Evolutionary conservation across 2,888 invertebrate genomes (phyloP).

Genomic region (Adelognathus sp.): DNA sequence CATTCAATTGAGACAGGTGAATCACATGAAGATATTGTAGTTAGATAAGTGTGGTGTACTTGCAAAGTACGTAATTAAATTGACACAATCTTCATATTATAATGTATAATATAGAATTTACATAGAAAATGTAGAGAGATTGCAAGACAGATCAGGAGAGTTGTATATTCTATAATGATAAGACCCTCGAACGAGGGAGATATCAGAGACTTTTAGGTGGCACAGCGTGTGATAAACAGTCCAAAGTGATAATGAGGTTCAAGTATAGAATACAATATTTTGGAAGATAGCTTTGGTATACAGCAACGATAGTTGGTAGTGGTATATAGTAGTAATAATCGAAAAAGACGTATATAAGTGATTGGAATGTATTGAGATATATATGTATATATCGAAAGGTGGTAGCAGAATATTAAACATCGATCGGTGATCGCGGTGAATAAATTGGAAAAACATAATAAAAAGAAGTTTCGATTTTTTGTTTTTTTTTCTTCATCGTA

Average conservation of each 20-base stretch:
- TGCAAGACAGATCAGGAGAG: slow-evolving; percentile 29
- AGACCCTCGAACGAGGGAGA: slow-evolving; percentile 51
- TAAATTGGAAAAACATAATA: slow-evolving; percentile 12
- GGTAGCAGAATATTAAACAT: slow-evolving; percentile 74
- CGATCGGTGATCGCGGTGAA: slow-evolving; percentile 65
- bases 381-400: slow-evolving; percentile 60
- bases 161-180: slow-evolving; percentile 29
- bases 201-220: slow-evolving; percentile 58
- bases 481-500: slow-evolving; percentile 12
- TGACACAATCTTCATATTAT: slow-evolving; percentile 36
- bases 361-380: slow-evolving; percentile 47
- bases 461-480: not conserved
- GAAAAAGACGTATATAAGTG: slow-evolving; percentile 52
- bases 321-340: slow-evolving; percentile 57
- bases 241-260: slow-evolving; percentile 59
- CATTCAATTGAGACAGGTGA: slow-evolving; percentile 47
- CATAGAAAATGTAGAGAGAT: slow-evolving; percentile 52
- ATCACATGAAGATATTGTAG: slow-evolving; percentile 51
- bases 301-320: slow-evolving; percentile 52
- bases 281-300: slow-evolving; percentile 52
- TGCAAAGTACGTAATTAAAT: slow-evolving; percentile 22
- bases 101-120: slow-evolving; percentile 26
- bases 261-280: slow-evolving; percentile 41
- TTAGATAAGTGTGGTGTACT: slow-evolving; percentile 33
- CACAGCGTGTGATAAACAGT: slow-evolving; percentile 67